A percentile compares a stretch with the other conserved stretches of the same genome.
Evolutionary conservation across 2,888 invertebrate species (phyloP).

Genomic region (Azorinus chamasolen): DNA sequence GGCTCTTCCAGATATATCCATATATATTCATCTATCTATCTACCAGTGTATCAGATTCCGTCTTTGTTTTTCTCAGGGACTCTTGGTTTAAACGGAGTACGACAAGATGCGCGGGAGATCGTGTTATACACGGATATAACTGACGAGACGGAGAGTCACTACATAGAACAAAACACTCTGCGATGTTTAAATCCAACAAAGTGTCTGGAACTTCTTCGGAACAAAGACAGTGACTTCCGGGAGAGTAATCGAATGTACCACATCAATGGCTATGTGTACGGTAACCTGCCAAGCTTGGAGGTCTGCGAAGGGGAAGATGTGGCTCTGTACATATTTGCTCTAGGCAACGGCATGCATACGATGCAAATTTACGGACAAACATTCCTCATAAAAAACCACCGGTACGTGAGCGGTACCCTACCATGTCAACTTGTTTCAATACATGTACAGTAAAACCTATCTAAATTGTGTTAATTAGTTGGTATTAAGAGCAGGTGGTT

Average conservation of each 20-base stretch:
- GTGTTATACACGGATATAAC: slow-evolving; percentile 67
- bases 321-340: slow-evolving; percentile 52
- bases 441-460: no score
- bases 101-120: slow-evolving; percentile 70
- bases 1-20: no score
- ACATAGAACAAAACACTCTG: slow-evolving; percentile 58
- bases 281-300: slow-evolving; percentile 67
- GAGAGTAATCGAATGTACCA: slow-evolving; percentile 66
- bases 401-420: slow-evolving; percentile 38
- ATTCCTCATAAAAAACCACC: slow-evolving; percentile 45
- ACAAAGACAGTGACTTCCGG: slow-evolving; percentile 54
- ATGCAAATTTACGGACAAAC: slow-evolving; percentile 66
- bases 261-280: slow-evolving; percentile 72
- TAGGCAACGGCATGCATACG: slow-evolving; percentile 62
- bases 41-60: no score
- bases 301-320: slow-evolving; percentile 69
- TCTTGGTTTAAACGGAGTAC: slow-evolving; percentile 42
- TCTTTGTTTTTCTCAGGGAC: slow-evolving; percentile 40
- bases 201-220: slow-evolving; percentile 56
- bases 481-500: no score
- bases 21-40: no score
- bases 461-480: no score
- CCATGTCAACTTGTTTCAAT: neutral
- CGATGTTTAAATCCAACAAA: slow-evolving; percentile 58
- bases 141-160: slow-evolving; percentile 71